Base-by-base conservation (phyloP, 1,140 invertebrate species). In the Pseudomyrmex concolor region DNA sequence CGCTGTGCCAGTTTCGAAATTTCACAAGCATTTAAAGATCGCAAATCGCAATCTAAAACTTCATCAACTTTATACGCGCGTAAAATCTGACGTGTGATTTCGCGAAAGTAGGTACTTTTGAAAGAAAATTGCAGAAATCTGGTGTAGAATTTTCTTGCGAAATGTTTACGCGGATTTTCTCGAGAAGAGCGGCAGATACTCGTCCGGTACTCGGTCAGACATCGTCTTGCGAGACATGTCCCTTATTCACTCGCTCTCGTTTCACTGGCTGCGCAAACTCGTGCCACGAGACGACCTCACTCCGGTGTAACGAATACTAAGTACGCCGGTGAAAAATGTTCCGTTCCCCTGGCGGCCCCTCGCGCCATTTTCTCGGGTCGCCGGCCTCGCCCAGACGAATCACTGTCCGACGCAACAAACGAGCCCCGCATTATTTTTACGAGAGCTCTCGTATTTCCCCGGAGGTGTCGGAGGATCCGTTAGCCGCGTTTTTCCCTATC, bases 311-410 rank as follows among this genome's bases (percentile, higher is more conserved):
- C 78, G 63, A 77, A 85, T 77, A 62, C 78, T 88, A 89, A 89
- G 89, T 87, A 86, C 85, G 86, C 83, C 83, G 86, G 89, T 91
- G 86, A 91, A 92, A 91, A 91, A 91, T 90, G 85, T 83, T 86
- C 60, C 80, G 62, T 60, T 81, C 50, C 77, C 57, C 60, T 55
- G 45, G 15, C 50, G 77, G 54, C 34, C 60, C 50, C 60, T 34
- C 34, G 60, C 59, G 73, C 86, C 80, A 86, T 91, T 91, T 90
- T 89, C 89, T 89, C 86, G 74, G 80, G 85, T 87, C 83, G 57
- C 68, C 72, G 72, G 86, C 77, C 63, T 51, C 78, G 62, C 82
- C 71, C 71, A 84, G 72, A 91, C 86, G 89, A 90, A 91, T 90
- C 90, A 90, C 87, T 84, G 86, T 87, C 86, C 84, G 87, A 86